Percentiles rank a stretch among this genome's conserved stretches.
Conservation (phyloP, 2,888 invertebrate genomes). For the Chloroclystis v-ata region DNA sequence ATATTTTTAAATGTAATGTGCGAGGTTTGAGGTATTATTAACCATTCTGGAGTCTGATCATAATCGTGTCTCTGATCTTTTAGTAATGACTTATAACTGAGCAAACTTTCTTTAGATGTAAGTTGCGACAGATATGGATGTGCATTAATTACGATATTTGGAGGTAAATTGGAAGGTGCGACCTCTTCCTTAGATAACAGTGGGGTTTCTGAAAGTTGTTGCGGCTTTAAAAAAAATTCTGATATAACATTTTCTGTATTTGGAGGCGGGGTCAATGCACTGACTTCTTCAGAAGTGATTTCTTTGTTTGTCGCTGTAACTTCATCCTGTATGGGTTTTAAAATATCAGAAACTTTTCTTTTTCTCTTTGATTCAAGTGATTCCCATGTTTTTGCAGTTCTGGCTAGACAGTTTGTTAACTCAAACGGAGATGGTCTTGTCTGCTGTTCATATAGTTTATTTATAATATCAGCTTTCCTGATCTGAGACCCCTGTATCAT, state of each 20-base stretch:
- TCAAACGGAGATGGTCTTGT: slow-evolving; percentile 56
- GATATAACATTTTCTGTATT: slow-evolving; percentile 46
- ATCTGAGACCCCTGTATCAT: slow-evolving; percentile 43
- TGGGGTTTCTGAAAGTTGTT: slow-evolving; percentile 19
- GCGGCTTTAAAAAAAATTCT: slow-evolving; percentile 6
- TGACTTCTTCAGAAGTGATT: slow-evolving; percentile 29
- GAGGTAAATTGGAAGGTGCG: slow-evolving; percentile 37
- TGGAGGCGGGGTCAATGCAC: slow-evolving; percentile 39
- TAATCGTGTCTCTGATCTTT: slow-evolving; percentile 11
- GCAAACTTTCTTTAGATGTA: slow-evolving; percentile 31
- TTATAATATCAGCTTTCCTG: slow-evolving; percentile 52
- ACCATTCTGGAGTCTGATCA: slow-evolving; percentile 32
- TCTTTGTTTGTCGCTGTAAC: slow-evolving; percentile 10
- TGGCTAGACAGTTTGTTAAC: slow-evolving; percentile 45
- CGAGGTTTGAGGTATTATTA: slow-evolving; percentile 32
- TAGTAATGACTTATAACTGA: slow-evolving; percentile 29
- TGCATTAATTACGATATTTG: slow-evolving; percentile 42
- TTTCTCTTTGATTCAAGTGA: slow-evolving; percentile 30
- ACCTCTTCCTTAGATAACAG: slow-evolving; percentile 22
- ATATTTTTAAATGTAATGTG: slow-evolving; percentile 41
- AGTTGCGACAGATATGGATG: slow-evolving; percentile 50
- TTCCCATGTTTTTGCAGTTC: slow-evolving; percentile 53
- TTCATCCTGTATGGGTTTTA: slow-evolving; percentile 9
- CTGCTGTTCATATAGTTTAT: slow-evolving; percentile 49
- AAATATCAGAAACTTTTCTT: slow-evolving; percentile 6